Evolutionary conservation across 2,113 vertebrate genomes (phyloP).

Genomic region (Albula glossodonta): DNA sequence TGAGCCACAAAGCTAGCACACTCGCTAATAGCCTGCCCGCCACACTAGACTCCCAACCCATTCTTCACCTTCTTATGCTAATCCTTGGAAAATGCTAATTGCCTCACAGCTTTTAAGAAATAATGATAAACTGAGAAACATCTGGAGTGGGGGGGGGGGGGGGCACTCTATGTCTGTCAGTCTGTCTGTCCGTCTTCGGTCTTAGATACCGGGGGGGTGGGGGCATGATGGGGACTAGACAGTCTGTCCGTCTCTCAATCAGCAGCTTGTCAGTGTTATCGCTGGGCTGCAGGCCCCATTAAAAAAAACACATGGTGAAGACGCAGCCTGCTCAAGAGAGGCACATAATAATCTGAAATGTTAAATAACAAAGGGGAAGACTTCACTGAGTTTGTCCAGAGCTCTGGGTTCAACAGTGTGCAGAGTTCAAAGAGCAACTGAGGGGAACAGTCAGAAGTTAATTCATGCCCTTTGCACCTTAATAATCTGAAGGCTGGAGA

Average conservation of each 20-base stretch:
- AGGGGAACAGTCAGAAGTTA: not conserved
- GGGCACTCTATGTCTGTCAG: not conserved
- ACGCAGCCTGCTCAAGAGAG: not conserved
- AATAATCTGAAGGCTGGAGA: not conserved
- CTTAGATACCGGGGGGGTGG: too few species aligned
- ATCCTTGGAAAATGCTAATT: not conserved
- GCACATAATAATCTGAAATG: not conserved
- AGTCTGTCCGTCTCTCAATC: too few species aligned
- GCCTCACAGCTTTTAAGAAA: not conserved
- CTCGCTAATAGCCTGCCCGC: not conserved
- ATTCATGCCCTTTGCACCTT: not conserved
- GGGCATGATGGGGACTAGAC: too few species aligned
- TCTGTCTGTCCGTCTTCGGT: not conserved
- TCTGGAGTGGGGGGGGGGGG: not conserved
- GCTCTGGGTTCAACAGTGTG: not conserved
- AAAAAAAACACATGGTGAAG: not conserved
- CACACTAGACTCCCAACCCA: not conserved
- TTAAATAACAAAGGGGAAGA: not conserved
- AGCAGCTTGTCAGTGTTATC: not conserved
- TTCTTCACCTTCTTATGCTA: not conserved
- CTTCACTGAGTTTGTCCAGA: not conserved
- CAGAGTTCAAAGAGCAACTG: not conserved
- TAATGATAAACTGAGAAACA: not conserved
- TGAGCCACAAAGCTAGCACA: not conserved
- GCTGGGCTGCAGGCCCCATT: not conserved